These are phyloP conservation scores for Cyrtodaria siliqua DNA, from an alignment of 2,888 invertebrate species.

Conservation along the genomic window DNA sequence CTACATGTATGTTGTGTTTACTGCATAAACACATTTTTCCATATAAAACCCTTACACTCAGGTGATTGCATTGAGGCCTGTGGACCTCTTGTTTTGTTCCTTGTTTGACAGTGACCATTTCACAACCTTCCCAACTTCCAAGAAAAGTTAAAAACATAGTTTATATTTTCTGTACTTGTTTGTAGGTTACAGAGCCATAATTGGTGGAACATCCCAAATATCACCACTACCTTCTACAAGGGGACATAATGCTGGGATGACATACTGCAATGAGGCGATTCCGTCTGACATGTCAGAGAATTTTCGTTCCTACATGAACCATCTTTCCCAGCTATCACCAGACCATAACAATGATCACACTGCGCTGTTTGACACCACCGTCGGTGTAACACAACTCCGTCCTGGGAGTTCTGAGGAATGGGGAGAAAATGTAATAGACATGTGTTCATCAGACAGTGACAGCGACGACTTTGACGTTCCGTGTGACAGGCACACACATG, in stretches of 20 bases:
- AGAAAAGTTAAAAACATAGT: too few relatives aligned
- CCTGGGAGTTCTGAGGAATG: slow-evolving; percentile 21
- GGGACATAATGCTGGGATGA: background rate
- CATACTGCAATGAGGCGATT: slow-evolving; percentile 33
- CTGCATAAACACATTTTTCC: too few relatives aligned
- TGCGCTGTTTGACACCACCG: slow-evolving; percentile 22
- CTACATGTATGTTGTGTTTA: too few relatives aligned
- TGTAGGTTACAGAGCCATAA: background rate
- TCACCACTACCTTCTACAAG: background rate
- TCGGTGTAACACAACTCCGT: slow-evolving; percentile 21
- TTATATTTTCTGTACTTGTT: too few relatives aligned
- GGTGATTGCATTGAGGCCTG: too few relatives aligned
- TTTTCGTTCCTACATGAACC: slow-evolving; percentile 77
- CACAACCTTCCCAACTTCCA: too few relatives aligned
- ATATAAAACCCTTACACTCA: too few relatives aligned
- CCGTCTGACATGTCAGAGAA: slow-evolving; percentile 66
- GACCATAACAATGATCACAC: slow-evolving; percentile 47
- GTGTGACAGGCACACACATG: slow-evolving; percentile 3
- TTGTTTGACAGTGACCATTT: too few relatives aligned
- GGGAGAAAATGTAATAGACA: slow-evolving; percentile 53
- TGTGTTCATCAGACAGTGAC: slow-evolving; percentile 66
- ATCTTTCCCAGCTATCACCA: slow-evolving; percentile 71
- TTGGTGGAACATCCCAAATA: background rate
- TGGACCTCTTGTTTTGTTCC: too few relatives aligned
- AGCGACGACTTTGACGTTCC: slow-evolving; percentile 16